phyloP scores from a whole-genome alignment of 1,140 invertebrate genomes.

The Adelges cooleyi region DNA sequence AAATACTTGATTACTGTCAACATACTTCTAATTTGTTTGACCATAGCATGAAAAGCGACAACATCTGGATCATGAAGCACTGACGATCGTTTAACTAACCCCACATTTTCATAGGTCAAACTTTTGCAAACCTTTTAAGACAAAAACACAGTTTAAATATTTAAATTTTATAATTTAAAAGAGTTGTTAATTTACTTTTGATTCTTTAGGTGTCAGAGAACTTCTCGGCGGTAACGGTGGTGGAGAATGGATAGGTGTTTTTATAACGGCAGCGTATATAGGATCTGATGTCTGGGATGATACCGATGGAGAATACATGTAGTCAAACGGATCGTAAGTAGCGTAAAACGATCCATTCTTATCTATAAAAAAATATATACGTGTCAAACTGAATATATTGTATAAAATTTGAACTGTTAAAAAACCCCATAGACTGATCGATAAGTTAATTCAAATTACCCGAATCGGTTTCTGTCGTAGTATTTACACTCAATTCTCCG shows the following conservation, averaged over 20 bases:
- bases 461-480: neutral
- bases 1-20: conserved; percentile 11
- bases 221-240: conserved; percentile 38
- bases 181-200: neutral
- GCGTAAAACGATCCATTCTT: conserved; percentile 50
- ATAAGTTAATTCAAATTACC: neutral
- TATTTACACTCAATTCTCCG: neutral
- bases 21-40: conserved; percentile 58
- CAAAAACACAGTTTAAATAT: conserved; percentile 34
- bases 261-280: conserved; percentile 54
- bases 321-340: conserved; percentile 75
- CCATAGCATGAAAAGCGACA: conserved; percentile 66
- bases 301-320: conserved; percentile 48
- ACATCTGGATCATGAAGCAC: conserved; percentile 58
- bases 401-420: too few species aligned
- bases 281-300: conserved; percentile 60
- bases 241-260: conserved; percentile 46
- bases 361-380: neutral
- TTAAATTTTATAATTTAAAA: conserved; percentile 14
- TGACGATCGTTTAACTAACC: conserved; percentile 48
- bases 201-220: conserved; percentile 14
- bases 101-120: conserved; percentile 51
- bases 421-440: too few species aligned
- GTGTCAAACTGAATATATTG: too few species aligned
- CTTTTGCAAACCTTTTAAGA: conserved; percentile 39